Base-by-base conservation (phyloP, 2,888 invertebrate genomes). In the Lasioglossum pauxillum region DNA sequence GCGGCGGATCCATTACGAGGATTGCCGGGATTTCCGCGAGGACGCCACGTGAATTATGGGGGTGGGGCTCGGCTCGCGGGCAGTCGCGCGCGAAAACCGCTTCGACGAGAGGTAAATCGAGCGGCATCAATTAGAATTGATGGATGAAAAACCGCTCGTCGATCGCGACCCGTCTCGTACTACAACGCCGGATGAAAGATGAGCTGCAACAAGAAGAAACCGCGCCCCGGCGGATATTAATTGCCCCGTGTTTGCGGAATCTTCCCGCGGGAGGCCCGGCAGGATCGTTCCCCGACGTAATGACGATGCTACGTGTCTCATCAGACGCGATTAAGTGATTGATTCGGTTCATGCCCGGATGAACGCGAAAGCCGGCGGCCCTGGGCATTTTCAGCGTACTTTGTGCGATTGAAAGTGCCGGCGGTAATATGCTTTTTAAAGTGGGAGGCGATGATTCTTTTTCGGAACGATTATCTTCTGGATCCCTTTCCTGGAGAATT, bases 91-190 rank as follows among this genome's bases (percentile, higher is more conserved):
- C 76, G 84, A 86, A 72, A 83, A 83, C 76, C 74, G 77, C 73
- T 57, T 69, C 78, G 80, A 27, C 74, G 80, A 69, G 82, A 85
- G 82, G 85, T 84, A 85, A 89, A 89, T 86, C 84, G 89, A 87
- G 90, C 88, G 84, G 88, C 75, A 89, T 89, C 88, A 83, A 89
- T 89, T 89, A 89, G 88, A 88, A 89, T 88, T 89, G 89, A 89
- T 89, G 88, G 78, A 90, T 85, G 89, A 84, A 89, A 88, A 89
- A 88, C 81, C 80, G 78, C 64, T 49, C 60, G 78, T 74, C 82
- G 86, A 89, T 87, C 85, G 86, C 74, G 88, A 84, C 86, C 86
- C 88, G 87, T 71, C 71, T 71, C 85, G 85, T 83, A 86, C 87
- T 82, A 88, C 53, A 44, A 74, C 74, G 71, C 86, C 82, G 84